Conservation (phyloP, 1,140 invertebrate species). For the Chionoecetes opilio region DNA sequence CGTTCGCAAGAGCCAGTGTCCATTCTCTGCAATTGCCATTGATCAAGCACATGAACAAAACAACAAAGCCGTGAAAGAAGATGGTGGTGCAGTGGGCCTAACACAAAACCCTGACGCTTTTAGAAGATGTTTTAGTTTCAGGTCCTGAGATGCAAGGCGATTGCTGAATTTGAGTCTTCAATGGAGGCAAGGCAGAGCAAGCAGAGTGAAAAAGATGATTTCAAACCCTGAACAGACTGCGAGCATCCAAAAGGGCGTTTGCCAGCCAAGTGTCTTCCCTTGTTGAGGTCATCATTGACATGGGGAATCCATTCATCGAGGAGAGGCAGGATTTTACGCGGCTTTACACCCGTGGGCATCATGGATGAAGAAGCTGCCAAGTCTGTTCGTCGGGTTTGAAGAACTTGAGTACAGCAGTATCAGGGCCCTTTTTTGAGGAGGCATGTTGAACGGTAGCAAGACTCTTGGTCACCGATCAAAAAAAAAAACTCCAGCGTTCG, state of each 20-base stretch:
- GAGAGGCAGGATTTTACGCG: conserved; percentile 1
- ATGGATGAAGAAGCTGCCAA: conserved; percentile 40
- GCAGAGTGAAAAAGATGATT: neutral
- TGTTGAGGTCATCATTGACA: no score
- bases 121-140: conserved; percentile 72
- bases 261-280: conserved; percentile 30
- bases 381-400: neutral
- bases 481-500: conserved; percentile 60
- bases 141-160: conserved; percentile 79
- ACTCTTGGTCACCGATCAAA: no score
- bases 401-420: conserved; percentile 5
- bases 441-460: conserved; percentile 33
- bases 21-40: no score
- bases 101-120: no score
- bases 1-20: no score
- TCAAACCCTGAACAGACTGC: conserved; percentile 40
- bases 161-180: no score
- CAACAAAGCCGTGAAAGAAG: no score
- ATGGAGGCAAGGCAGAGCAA: conserved; percentile 74
- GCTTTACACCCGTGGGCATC: conserved; percentile 38
- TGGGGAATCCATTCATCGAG: no score
- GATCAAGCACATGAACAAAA: no score
- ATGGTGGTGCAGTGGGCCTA: no score
- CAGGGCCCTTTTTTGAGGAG: neutral
- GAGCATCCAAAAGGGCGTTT: conserved; percentile 39